Evolutionary conservation across 2,888 invertebrate species (phyloP).

Genomic region (Limnephilus marmoratus): DNA sequence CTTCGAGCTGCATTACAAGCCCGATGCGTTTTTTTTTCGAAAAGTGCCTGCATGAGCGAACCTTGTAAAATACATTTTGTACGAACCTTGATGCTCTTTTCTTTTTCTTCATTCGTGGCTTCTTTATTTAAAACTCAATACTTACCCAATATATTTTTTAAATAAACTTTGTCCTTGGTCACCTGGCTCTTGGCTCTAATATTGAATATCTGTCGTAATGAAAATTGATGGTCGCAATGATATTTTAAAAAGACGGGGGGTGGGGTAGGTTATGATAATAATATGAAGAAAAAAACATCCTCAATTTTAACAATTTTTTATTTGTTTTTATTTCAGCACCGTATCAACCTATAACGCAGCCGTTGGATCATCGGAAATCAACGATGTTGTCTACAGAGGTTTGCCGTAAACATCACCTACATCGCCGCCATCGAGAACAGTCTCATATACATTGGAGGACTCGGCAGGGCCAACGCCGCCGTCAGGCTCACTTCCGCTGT

Average conservation of each 20-base stretch:
- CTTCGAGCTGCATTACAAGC: too few species aligned
- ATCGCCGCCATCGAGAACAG: constrained; percentile 59
- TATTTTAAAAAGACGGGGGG: too few species aligned
- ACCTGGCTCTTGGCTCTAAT: background rate
- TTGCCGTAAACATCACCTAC: constrained; percentile 59
- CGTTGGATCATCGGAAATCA: background rate
- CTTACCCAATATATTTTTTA: too few species aligned
- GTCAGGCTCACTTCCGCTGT: constrained; percentile 56
- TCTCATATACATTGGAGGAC: constrained; percentile 53
- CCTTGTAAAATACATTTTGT: too few species aligned
- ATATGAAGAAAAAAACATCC: background rate
- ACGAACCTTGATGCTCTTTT: too few species aligned
- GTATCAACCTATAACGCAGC: constrained; percentile 27
- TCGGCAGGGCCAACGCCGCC: constrained; percentile 49
- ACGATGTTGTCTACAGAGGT: constrained; percentile 58
- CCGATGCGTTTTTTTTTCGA: too few species aligned
- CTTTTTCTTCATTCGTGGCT: background rate
- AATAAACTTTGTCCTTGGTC: too few species aligned
- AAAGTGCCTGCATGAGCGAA: too few species aligned
- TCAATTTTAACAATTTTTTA: background rate
- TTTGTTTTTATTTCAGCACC: background rate
- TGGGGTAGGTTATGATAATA: background rate
- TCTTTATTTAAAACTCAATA: background rate
- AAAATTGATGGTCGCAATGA: too few species aligned
- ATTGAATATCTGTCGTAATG: background rate